Base-by-base conservation (phyloP, 2,888 invertebrate genomes). In the Epiblema foenella region DNA sequence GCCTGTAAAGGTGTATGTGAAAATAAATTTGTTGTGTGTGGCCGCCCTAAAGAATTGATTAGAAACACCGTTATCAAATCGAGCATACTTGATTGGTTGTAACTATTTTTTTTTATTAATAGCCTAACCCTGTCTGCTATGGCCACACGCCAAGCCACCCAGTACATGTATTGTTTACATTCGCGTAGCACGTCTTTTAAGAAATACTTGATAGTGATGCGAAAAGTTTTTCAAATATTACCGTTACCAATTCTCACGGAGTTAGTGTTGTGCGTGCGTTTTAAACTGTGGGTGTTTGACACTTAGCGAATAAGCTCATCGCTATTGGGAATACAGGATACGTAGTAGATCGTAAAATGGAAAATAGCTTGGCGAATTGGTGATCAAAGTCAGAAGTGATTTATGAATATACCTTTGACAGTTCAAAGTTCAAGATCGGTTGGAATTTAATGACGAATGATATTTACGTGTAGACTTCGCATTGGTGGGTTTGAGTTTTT, bases 101-200 rank as follows among this genome's bases (percentile, higher is more conserved):
- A 39, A 73, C 52, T 60, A 60, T 79, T 83, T 83, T 79, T n/a
- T 80, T 80, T 81, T 87, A 85, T 85, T 82, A 86, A 86, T 86
- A 87, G 83, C 82, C 77, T 74, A 72, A 62, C 66, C 67, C 76
- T 76, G 77, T 76, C 76, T 73, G 72, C 68, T 72, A 80, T 89
- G 90, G 90, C 86, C 75, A 37, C 18, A 75, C 83, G 91, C 90
- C 91, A 90, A 84, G 75, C 76, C 42, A 62, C 71, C 78, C 84
- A 89, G 89, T 90, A 69, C 79, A 79, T 90, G 67, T 79, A 79
- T 81, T 87, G 84, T 85, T 85, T 87, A 84, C 83, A 73, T 76
- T 77, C 75, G 78, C 56, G 64, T 18, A 39, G 56, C 71, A 71
- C 71, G 71, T 67, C 71, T 71, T 17, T 37, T 56, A 71, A 60